Conservation (phyloP, 2,888 invertebrate species). For the Drosophila neotestacea region DNA sequence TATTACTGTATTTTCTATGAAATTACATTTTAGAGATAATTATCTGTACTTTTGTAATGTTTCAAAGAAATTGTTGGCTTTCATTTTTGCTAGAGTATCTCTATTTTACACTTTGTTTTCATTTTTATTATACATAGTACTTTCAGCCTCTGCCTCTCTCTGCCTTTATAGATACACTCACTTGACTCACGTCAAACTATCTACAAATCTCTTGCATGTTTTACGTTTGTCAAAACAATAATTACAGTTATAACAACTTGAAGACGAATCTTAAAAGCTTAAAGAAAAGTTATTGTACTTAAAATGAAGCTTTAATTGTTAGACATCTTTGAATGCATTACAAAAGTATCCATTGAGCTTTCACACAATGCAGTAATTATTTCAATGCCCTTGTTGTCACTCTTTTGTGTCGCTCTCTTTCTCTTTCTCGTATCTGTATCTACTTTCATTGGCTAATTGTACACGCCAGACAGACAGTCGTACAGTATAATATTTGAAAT, state of each 20-base stretch:
- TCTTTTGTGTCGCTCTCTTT: slow-evolving; percentile 11
- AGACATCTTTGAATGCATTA: slow-evolving; percentile 62
- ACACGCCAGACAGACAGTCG: slow-evolving; percentile 7
- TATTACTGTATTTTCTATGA: slow-evolving; percentile 60
- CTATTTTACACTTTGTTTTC: slow-evolving; percentile 31
- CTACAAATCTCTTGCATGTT: slow-evolving; percentile 38
- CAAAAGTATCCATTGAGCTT: slow-evolving; percentile 50
- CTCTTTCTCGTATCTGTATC: slow-evolving; percentile 9
- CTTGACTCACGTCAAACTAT: slow-evolving; percentile 4
- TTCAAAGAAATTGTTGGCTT: slow-evolving; percentile 58
- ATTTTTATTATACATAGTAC: slow-evolving; percentile 16
- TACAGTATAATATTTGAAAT: neutral
- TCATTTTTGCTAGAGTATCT: slow-evolving; percentile 47
- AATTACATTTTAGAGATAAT: slow-evolving; percentile 28
- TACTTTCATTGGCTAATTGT: slow-evolving; percentile 28
- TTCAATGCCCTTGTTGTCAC: slow-evolving; percentile 24
- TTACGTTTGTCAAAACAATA: slow-evolving; percentile 3
- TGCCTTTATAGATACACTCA: slow-evolving; percentile 18
- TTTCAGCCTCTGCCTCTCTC: slow-evolving; percentile 21
- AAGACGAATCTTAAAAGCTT: neutral
- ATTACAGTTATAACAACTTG: neutral
- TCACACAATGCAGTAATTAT: slow-evolving; percentile 53
- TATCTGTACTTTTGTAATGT: slow-evolving; percentile 69
- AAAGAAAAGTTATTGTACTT: neutral
- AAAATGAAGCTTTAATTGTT: slow-evolving; percentile 17